A percentile compares a stretch with the other conserved stretches of the same genome.
These are phyloP conservation scores for Oscheius sp. DNA, from an alignment of 1,140 invertebrate genomes.

Conservation along the genomic window DNA sequence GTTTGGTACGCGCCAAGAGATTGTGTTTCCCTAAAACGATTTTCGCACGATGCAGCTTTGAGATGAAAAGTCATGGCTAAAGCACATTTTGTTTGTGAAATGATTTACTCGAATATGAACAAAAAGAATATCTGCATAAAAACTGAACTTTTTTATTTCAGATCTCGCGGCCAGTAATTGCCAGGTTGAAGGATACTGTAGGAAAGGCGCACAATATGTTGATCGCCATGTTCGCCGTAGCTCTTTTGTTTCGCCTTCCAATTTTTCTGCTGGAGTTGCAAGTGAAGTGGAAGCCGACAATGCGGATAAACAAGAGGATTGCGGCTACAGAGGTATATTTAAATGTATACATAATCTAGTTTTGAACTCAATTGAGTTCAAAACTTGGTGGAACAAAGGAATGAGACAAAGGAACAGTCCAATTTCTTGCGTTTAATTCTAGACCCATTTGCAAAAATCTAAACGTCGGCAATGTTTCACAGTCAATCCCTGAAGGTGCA, in stretches of 20 bases:
- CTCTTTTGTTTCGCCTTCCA: constrained; percentile 54
- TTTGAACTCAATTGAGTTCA: too few relatives aligned
- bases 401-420: too few relatives aligned
- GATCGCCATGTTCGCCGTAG: constrained; percentile 47
- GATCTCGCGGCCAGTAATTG: constrained; percentile 59
- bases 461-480: too few relatives aligned
- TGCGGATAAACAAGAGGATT: constrained; percentile 44
- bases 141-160: constrained; percentile 31
- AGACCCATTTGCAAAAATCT: too few relatives aligned
- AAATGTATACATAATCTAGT: not conserved
- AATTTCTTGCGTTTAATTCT: too few relatives aligned
- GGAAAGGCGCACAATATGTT: constrained; percentile 46
- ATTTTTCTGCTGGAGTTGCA: constrained; percentile 54
- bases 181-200: constrained; percentile 56
- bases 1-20: not conserved
- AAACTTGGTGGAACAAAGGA: too few relatives aligned
- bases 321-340: constrained; percentile 53
- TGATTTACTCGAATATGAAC: too few relatives aligned
- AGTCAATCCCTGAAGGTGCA: not conserved
- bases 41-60: not conserved
- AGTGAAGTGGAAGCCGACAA: constrained; percentile 46
- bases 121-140: too few relatives aligned
- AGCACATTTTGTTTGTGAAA: not conserved
- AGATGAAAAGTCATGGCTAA: not conserved
- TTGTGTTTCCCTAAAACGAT: not conserved